These are phyloP conservation scores for Chromoteleia sp. DNA, from an alignment of 2,888 invertebrate genomes.

Conservation along the genomic window DNA sequence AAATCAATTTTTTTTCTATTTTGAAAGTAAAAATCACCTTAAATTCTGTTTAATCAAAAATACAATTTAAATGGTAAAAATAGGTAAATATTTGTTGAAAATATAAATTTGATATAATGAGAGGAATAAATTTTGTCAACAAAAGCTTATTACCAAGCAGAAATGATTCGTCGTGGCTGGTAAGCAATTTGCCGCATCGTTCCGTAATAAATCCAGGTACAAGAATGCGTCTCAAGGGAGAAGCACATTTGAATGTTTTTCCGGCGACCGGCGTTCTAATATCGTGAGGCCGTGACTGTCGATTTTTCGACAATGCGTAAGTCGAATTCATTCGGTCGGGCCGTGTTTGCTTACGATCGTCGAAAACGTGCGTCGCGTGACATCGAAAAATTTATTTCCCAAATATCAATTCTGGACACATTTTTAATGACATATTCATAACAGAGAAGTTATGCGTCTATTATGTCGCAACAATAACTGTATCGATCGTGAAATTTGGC, in stretches of 20 bases:
- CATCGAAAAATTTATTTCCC: constrained; percentile 18
- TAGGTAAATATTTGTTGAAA: too few relatives aligned
- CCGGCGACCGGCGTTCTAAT: not conserved
- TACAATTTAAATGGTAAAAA: too few relatives aligned
- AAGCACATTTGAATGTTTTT: constrained; percentile 14
- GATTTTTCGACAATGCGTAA: constrained; percentile 18
- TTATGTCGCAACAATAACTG: constrained; percentile 16
- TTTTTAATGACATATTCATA: constrained; percentile 16
- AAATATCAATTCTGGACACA: constrained; percentile 10
- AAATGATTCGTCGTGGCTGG: constrained; percentile 1
- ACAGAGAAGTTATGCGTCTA: not conserved
- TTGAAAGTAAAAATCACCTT: too few relatives aligned
- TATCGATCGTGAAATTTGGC: constrained; percentile 25
- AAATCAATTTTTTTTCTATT: too few relatives aligned
- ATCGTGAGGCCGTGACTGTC: constrained; percentile 10
- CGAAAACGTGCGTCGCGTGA: constrained; percentile 38
- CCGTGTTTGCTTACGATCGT: constrained; percentile 32
- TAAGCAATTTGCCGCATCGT: constrained; percentile 1
- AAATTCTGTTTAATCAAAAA: too few relatives aligned
- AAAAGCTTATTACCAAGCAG: not conserved
- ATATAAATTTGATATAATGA: too few relatives aligned
- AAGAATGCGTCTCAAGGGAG: not conserved
- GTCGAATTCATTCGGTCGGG: constrained; percentile 3
- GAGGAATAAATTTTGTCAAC: not conserved
- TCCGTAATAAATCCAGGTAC: constrained; percentile 22